Conservation (phyloP, 2,113 vertebrate genomes). For the Scolopax mira region DNA sequence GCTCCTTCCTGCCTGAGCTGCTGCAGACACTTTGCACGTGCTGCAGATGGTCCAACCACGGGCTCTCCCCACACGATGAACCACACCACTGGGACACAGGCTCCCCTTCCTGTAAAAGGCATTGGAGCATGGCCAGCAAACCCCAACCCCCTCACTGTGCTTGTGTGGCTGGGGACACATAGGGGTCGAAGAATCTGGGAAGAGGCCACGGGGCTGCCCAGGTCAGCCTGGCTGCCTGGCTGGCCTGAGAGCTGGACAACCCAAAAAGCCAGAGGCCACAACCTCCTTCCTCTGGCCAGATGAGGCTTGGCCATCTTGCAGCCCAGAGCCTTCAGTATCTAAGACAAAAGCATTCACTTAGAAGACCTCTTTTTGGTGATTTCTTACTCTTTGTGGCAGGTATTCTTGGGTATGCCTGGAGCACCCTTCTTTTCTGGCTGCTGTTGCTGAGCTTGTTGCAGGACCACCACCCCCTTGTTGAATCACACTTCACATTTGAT, state of each 20-base stretch:
- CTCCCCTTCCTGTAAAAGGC: not conserved
- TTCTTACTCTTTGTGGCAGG: not conserved
- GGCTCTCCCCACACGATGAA: not conserved
- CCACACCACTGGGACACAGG: not conserved
- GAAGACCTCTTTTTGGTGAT: not conserved
- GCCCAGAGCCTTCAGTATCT: not conserved
- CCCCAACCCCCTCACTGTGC: not conserved
- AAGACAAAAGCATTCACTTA: not conserved
- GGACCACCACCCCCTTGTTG: not conserved
- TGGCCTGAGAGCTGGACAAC: not conserved
- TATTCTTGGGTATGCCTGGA: not conserved
- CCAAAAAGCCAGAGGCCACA: not conserved
- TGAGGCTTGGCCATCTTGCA: accelerated
- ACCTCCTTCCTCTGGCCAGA: not conserved
- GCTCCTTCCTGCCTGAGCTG: not conserved
- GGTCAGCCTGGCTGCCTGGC: not conserved
- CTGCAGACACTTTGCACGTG: not conserved
- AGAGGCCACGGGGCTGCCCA: not conserved
- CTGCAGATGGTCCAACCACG: not conserved
- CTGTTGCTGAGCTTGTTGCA: not conserved
- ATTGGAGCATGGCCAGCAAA: not conserved
- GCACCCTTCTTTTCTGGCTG: not conserved
- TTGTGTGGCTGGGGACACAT: accelerated
- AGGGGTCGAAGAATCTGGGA: not conserved
- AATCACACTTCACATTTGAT: not conserved